Percentiles rank a stretch among this genome's conserved stretches.
phyloP scores from a whole-genome alignment of 2,888 invertebrate genomes.

The Melangyna quadrimaculata region DNA sequence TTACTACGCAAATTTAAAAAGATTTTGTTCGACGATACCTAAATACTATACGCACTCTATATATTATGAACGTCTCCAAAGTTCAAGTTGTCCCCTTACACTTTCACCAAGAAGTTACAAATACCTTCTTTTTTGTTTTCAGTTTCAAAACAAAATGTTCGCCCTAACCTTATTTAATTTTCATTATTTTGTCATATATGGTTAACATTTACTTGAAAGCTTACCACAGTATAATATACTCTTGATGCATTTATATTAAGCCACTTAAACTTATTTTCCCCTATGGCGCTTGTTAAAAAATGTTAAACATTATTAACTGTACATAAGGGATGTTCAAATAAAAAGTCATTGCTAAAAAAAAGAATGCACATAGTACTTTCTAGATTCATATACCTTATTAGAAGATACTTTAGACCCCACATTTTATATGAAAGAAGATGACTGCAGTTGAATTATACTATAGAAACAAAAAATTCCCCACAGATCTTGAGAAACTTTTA shows the following conservation, averaged over 20 bases:
- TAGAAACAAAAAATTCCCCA: not conserved
- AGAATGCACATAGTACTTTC: not conserved
- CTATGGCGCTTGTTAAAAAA: slow-evolving; percentile 1
- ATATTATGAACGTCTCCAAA: no score
- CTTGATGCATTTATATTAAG: not conserved
- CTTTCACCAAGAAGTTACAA: no score
- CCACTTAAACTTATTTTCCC: slow-evolving; percentile 4
- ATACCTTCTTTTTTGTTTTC: no score
- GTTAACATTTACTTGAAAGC: not conserved
- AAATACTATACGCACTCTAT: no score
- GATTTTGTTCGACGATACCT: no score
- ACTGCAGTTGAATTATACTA: not conserved
- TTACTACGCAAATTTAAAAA: no score
- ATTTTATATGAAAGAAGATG: not conserved
- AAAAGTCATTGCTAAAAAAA: not conserved
- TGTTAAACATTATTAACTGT: not conserved
- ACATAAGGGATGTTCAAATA: not conserved
- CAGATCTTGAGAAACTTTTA: not conserved
- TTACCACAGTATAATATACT: not conserved
- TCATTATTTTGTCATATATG: not conserved
- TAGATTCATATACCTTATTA: not conserved
- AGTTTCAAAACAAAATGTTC: not conserved
- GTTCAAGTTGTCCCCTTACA: no score
- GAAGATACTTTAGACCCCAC: not conserved
- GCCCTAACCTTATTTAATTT: not conserved